Conservation (phyloP, 2,888 invertebrate genomes). For the Calameuta filiformis region DNA sequence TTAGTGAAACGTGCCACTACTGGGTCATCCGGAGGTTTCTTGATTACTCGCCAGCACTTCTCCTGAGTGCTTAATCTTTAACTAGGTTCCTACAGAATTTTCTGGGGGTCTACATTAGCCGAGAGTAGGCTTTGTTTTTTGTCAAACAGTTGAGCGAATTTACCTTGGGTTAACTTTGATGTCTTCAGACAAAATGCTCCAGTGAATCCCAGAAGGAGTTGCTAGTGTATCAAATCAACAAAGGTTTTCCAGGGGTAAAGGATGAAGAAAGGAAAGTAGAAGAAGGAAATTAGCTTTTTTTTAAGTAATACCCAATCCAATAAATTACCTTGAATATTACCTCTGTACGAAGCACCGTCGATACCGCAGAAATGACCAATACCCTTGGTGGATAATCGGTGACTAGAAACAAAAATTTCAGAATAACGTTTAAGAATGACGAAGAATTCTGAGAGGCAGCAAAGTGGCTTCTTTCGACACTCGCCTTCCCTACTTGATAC, state of each 20-base stretch:
- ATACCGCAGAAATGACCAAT: not conserved
- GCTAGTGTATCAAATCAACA: not conserved
- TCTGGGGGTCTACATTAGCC: not conserved
- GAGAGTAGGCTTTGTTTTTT: not conserved
- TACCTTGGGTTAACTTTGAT: not conserved
- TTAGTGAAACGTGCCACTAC: not conserved
- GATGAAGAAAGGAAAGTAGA: not conserved
- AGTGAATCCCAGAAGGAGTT: not conserved
- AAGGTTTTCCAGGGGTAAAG: not conserved
- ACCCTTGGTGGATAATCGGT: not conserved
- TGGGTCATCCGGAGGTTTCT: not conserved
- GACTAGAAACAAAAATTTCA: not conserved
- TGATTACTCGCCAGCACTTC: not conserved
- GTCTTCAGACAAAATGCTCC: not conserved
- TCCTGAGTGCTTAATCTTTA: not conserved
- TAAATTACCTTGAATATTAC: not conserved
- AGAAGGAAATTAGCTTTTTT: not conserved
- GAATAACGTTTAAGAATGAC: not conserved
- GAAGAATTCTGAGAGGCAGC: not conserved
- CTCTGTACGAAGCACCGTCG: not conserved
- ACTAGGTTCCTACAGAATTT: not conserved
- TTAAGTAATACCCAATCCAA: not conserved
- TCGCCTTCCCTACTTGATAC: not conserved
- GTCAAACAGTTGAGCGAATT: not conserved
- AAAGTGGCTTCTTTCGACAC: not conserved